Conservation (phyloP, 2,113 vertebrate species). For the Brienomyrus brachyistius region DNA sequence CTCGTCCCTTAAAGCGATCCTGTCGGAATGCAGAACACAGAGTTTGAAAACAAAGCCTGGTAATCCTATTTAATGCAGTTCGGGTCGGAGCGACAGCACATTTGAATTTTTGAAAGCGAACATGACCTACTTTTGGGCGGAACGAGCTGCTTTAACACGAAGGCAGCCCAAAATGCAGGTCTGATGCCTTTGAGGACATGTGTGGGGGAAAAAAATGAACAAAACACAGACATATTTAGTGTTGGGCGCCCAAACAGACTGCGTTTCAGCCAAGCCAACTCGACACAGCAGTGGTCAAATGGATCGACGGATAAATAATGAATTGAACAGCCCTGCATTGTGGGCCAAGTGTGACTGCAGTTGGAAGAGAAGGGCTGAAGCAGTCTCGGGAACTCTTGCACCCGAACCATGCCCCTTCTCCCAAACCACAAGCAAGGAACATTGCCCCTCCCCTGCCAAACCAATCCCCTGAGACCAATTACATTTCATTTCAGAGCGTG, state of each 20-base stretch:
- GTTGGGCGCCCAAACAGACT: neutral
- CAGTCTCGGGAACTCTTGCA: neutral
- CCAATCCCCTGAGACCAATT: neutral
- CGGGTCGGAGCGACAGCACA: neutral
- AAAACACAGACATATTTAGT: neutral
- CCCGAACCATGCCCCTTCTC: neutral
- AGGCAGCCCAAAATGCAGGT: neutral
- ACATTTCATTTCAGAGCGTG: neutral
- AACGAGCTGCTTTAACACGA: neutral
- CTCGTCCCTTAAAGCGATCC: neutral
- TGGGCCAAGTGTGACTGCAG: neutral
- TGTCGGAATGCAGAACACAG: neutral
- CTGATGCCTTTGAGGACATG: neutral
- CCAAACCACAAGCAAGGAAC: neutral
- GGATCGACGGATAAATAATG: neutral
- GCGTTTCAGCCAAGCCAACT: neutral
- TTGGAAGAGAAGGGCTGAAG: neutral
- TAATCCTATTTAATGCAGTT: slow-evolving; percentile 8
- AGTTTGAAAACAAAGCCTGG: neutral
- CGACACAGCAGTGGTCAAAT: neutral
- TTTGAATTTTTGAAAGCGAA: slow-evolving; percentile 11
- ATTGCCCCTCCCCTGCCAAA: neutral
- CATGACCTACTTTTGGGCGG: neutral
- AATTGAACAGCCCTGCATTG: neutral
- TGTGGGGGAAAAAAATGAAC: neutral